Evolutionary conservation across 2,797 vertebrate genomes (phyloP).

Genomic region (Bradypodion ventrale): DNA sequence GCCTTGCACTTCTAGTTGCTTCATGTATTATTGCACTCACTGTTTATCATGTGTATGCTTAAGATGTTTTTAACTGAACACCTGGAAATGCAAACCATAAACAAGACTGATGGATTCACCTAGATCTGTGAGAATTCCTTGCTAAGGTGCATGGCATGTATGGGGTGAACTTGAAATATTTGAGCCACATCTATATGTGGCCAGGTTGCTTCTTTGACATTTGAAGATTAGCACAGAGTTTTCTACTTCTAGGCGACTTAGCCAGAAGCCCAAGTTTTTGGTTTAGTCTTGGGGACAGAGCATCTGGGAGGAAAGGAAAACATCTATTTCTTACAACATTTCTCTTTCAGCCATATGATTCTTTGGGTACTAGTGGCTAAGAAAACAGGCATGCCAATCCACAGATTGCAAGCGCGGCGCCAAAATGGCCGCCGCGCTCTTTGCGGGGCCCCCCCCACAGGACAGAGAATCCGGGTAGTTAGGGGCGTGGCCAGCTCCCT

Average conservation of each 20-base stretch:
- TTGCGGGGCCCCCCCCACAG: no score
- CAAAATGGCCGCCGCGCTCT: no score
- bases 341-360: no score
- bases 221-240: not conserved
- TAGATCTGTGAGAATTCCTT: not conserved
- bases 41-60: not conserved
- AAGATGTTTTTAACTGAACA: not conserved
- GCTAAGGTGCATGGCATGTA: not conserved
- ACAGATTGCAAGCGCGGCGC: no score
- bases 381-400: no score
- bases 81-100: not conserved
- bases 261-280: not conserved
- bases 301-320: no score
- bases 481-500: no score
- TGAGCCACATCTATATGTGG: not conserved
- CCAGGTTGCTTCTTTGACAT: not conserved
- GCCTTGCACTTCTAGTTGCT: not conserved
- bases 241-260: no score
- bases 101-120: not conserved
- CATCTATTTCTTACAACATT: no score
- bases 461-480: no score
- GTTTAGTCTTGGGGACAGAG: not conserved
- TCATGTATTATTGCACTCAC: rapidly evolving
- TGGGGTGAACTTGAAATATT: not conserved
- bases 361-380: no score